Conservation (phyloP, 2,888 invertebrate species). For the Tetragnatha montana region DNA sequence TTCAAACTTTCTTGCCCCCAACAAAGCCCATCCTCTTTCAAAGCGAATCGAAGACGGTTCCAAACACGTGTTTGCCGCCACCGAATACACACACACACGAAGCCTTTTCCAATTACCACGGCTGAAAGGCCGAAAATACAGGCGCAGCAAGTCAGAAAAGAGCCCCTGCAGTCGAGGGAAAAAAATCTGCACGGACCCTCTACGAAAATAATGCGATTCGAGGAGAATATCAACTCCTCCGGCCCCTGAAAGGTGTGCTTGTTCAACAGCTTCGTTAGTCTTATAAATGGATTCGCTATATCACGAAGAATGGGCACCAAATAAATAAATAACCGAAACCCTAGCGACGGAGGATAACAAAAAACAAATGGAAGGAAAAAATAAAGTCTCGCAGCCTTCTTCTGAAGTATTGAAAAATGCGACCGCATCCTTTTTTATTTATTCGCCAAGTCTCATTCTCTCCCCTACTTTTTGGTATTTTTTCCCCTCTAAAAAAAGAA, state of each 20-base stretch:
- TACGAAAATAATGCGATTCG: background rate
- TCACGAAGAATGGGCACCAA: conserved; percentile 42
- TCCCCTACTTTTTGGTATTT: conserved; percentile 14
- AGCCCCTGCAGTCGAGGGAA: background rate
- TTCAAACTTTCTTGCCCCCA: too few relatives aligned
- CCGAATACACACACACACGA: background rate
- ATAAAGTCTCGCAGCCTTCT: conserved; percentile 2
- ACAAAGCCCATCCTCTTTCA: too few relatives aligned
- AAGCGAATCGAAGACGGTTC: too few relatives aligned
- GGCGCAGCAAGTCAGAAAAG: background rate
- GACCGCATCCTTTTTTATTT: conserved; percentile 61
- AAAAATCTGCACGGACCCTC: background rate
- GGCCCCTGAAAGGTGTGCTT: conserved; percentile 4
- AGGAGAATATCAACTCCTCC: background rate
- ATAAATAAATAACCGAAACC: conserved; percentile 38
- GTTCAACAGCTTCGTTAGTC: conserved; percentile 52
- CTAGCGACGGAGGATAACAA: conserved; percentile 26
- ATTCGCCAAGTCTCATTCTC: conserved; percentile 7
- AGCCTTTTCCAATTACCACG: background rate
- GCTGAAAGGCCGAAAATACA: background rate
- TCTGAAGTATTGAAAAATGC: conserved; percentile 63
- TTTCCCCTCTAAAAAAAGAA: conserved; percentile 28
- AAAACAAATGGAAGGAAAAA: conserved; percentile 33
- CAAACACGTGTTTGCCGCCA: background rate
- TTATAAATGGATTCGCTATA: conserved; percentile 46